Conservation (phyloP, 2,113 vertebrate species). For the Cyprinus carpio region DNA sequence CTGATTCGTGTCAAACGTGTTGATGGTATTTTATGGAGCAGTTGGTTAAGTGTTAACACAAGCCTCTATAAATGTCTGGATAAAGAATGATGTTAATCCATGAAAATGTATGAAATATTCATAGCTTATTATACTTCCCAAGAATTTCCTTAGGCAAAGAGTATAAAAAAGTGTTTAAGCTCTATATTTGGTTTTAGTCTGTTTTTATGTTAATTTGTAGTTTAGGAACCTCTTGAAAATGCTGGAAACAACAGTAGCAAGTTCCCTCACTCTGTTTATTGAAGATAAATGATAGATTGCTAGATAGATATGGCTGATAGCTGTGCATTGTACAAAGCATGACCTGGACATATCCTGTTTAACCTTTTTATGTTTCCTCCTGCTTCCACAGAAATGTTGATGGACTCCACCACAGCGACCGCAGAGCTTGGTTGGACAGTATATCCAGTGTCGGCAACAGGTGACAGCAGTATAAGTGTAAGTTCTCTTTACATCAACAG, state of each 20-base stretch:
- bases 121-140: constrained; percentile 37
- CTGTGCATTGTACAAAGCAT: background rate
- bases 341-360: constrained; percentile 8
- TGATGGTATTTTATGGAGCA: constrained; percentile 39
- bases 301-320: background rate
- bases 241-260: background rate
- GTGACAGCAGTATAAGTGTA: constrained; percentile 81
- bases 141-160: background rate
- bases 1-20: constrained; percentile 31
- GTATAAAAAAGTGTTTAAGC: background rate
- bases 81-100: constrained; percentile 36
- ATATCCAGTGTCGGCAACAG: constrained; percentile 90
- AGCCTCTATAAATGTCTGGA: constrained; percentile 25
- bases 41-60: constrained; percentile 15
- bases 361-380: constrained; percentile 51
- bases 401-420: constrained; percentile 98
- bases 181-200: too few relatives aligned
- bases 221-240: constrained; percentile 8
- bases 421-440: constrained; percentile 97
- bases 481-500: constrained; percentile 58
- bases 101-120: constrained; percentile 36
- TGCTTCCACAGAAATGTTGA: constrained; percentile 85
- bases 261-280: constrained; percentile 1
- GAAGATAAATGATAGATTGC: background rate
- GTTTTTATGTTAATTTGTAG: background rate